Evolutionary conservation across 2,888 invertebrate species (phyloP), one percentile per base, ranked within the genome.

Genomic region (Schrankia costaestrigalis): DNA sequence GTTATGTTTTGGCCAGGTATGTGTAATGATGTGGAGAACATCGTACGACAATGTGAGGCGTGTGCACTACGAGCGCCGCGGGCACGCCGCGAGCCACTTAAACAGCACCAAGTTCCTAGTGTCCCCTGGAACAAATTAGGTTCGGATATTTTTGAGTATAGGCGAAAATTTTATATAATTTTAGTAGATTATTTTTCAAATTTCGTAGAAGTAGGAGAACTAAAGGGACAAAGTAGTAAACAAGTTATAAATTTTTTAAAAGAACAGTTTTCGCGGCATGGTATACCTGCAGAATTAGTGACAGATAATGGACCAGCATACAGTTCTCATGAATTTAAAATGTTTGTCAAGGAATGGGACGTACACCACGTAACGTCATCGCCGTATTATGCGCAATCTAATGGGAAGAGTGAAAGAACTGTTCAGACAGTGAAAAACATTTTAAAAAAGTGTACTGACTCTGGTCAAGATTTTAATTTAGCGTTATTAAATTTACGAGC

Each of bases 301-400:
- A 44, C 31, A n/a, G 47, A 51, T 15, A 47, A 51, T 28, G 45
- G 51, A 1, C 35, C 47, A 1, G 23, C 25, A 4, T 10, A 22
- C n/a, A 8, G 4, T n/a, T 6, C 6, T 3, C 6, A 9, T 7
- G 21, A 21, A 9, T n/a, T 4, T 9, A 21, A 9, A n/a, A 9
- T 7, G 7, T 17, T 32, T 32, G 11, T 14, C 8, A 1, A 8
- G 0, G 19, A 37, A 13, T 31, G 38, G 9, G 45, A 35, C n/a
- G 40, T 48, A 24, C 18, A 15, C 1, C 33, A 44, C 8, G 6
- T 10, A 2, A 40, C 39, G 5, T 19, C 31, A 4, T 40, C 28
- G 3, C 40, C 39, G 1, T n/a, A 35, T 22, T 44, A 36, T 22
- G 10, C 39, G 8, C 21, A 21, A 21, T 21, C 3, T 3, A 21